These are phyloP conservation scores for Myrmecophaga tridactyla DNA, from an alignment of 2,113 vertebrate species.

Conservation along the genomic window DNA sequence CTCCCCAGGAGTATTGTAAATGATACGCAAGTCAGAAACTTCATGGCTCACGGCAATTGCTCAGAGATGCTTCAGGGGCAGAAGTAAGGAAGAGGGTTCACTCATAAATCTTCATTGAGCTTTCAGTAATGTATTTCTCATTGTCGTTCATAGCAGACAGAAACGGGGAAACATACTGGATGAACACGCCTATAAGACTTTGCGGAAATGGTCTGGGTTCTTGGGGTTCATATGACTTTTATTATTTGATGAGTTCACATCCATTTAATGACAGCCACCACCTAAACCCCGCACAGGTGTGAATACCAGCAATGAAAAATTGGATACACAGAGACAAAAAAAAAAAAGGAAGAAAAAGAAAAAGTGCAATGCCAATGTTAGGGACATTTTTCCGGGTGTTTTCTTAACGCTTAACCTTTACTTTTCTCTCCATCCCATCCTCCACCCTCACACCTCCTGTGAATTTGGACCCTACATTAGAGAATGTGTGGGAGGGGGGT, in stretches of 20 bases:
- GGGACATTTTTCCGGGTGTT: background rate
- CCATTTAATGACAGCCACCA: background rate
- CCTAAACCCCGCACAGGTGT: background rate
- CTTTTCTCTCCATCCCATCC: background rate
- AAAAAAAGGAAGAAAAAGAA: background rate
- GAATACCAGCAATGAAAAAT: background rate
- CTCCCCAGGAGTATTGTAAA: constrained; percentile 71
- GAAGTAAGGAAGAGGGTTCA: constrained; percentile 4
- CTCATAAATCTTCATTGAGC: constrained; percentile 44
- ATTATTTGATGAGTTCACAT: background rate
- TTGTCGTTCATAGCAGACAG: background rate
- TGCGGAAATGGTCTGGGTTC: background rate
- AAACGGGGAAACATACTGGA: background rate
- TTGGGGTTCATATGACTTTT: background rate
- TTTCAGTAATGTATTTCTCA: constrained; percentile 44
- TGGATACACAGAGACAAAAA: background rate
- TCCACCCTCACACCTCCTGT: too few species aligned
- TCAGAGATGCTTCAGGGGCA: constrained; percentile 22
- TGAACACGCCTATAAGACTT: background rate
- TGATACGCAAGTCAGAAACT: constrained; percentile 65
- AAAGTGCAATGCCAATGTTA: background rate
- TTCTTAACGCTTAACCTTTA: background rate
- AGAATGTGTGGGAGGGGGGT: background rate
- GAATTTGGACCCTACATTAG: background rate
- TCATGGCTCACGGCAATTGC: constrained; percentile 61